Percentiles rank a stretch among this genome's conserved stretches.
Conservation (phyloP, 2,797 vertebrate species). For the Carduelis carduelis region DNA sequence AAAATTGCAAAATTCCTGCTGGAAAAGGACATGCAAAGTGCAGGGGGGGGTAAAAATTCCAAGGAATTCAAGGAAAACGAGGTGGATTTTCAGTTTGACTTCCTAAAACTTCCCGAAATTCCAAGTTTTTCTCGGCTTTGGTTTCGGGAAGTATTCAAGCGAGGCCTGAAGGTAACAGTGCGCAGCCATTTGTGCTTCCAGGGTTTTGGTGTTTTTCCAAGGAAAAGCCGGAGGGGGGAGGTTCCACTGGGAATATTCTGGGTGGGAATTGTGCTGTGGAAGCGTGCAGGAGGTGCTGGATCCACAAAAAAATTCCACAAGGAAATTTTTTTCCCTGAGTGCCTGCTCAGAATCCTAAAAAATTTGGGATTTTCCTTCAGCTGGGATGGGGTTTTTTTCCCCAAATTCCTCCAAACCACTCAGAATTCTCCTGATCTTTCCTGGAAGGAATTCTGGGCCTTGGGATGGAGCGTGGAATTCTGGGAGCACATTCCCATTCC, state of each 20-base stretch:
- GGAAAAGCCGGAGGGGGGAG: not conserved
- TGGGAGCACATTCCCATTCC: not conserved
- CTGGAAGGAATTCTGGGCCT: not conserved
- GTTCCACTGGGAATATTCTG: not conserved
- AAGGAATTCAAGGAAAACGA: not conserved
- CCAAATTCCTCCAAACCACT: not conserved
- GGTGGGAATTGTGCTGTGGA: conserved; percentile 9
- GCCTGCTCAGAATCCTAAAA: not conserved
- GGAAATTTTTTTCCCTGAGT: not conserved
- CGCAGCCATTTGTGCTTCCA: conserved; percentile 44
- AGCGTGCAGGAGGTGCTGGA: not conserved
- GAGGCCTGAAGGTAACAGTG: conserved; percentile 22
- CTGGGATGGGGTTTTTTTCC: not conserved
- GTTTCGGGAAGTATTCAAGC: not conserved
- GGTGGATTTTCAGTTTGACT: not conserved
- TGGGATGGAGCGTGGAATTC: accelerated
- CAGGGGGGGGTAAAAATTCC: not conserved
- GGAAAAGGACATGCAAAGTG: not conserved
- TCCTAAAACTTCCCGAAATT: not conserved
- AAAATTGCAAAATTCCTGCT: not conserved
- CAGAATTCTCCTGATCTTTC: not conserved
- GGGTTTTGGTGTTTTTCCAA: not conserved
- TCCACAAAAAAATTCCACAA: not conserved
- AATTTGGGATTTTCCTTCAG: not conserved
- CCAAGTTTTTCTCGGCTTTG: not conserved